Conservation (phyloP, 2,888 invertebrate species). For the Drosophila cognata region DNA sequence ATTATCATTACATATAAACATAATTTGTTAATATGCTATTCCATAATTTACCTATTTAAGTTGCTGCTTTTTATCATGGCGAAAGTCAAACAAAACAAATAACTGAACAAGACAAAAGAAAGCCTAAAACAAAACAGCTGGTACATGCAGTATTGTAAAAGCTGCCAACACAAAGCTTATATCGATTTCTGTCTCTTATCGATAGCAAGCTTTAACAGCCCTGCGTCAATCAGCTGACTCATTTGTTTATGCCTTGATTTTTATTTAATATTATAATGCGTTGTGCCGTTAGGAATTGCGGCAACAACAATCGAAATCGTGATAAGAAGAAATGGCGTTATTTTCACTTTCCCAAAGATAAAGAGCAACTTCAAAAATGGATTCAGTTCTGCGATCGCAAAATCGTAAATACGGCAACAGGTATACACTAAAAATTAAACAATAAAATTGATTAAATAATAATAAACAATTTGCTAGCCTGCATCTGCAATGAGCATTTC, state of each 20-base stretch:
- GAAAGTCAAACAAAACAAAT: conserved; percentile 24
- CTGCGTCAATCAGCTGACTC: conserved; percentile 36
- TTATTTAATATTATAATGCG: conserved; percentile 46
- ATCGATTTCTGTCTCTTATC: conserved; percentile 17
- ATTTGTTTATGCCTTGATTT: conserved; percentile 29
- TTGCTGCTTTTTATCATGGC: conserved; percentile 80
- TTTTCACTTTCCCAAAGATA: conserved; percentile 61
- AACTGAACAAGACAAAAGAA: conserved; percentile 19
- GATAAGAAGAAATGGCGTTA: conserved; percentile 52
- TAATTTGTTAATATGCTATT: neutral
- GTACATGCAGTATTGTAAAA: conserved; percentile 22
- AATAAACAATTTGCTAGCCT: conserved; percentile 28
- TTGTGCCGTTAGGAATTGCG: conserved; percentile 61
- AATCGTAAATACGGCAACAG: conserved; percentile 46
- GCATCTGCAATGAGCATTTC: conserved; percentile 66
- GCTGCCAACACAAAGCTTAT: neutral
- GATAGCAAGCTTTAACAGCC: conserved; percentile 29
- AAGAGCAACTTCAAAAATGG: conserved; percentile 50
- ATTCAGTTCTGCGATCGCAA: conserved; percentile 55
- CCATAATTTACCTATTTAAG: conserved; percentile 67
- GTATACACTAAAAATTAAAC: conserved; percentile 11
- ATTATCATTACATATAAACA: neutral
- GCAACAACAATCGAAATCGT: conserved; percentile 56
- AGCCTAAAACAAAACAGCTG: conserved; percentile 25
- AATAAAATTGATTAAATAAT: neutral